Conservation (phyloP, 2,797 vertebrate genomes). For the Malacoraja senta region DNA sequence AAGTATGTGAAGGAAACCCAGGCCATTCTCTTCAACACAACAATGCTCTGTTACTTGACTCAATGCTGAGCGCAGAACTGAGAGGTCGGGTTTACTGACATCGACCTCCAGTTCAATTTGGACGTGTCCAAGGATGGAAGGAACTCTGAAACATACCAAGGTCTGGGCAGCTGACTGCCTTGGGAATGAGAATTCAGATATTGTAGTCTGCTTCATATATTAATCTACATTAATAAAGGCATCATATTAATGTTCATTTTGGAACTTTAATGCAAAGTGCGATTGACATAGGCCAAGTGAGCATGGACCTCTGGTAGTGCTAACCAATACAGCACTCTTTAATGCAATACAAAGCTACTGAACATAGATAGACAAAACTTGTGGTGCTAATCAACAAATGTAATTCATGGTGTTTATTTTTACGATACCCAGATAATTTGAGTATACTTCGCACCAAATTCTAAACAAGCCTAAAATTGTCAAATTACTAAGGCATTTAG, state of each 20-base stretch:
- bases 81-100: neutral
- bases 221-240: neutral
- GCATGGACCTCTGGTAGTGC: neutral
- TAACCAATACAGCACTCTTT: neutral
- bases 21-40: too few relatives aligned
- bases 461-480: slow-evolving; percentile 21
- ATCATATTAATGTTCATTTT: neutral
- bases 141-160: too few relatives aligned
- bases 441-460: neutral
- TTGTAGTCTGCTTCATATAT: neutral
- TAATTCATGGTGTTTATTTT: neutral
- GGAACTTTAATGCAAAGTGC: neutral
- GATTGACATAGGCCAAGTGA: neutral
- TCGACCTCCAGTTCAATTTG: neutral
- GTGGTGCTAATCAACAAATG: neutral
- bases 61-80: too few relatives aligned
- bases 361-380: neutral
- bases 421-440: neutral
- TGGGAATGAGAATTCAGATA: neutral
- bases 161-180: too few relatives aligned
- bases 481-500: neutral
- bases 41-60: too few relatives aligned
- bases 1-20: too few relatives aligned
- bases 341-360: neutral
- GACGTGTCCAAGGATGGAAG: too few relatives aligned